These are phyloP conservation scores for Grallaria varia DNA, from an alignment of 2,113 vertebrate genomes.

Conservation along the genomic window DNA sequence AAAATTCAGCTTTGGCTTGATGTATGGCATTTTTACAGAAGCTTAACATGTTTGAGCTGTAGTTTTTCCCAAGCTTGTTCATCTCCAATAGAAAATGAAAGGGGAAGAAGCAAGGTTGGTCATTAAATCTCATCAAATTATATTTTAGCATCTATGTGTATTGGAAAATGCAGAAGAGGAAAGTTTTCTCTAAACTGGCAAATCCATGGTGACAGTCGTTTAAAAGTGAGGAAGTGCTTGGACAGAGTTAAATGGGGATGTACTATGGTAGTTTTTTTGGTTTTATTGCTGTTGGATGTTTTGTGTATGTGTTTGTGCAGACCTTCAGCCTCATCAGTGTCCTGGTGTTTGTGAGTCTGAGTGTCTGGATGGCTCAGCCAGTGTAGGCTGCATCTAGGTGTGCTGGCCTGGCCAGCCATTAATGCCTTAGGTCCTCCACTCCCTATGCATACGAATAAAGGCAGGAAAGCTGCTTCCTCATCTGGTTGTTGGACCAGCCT, in stretches of 20 bases:
- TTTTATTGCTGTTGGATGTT: not conserved
- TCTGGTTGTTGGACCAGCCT: not conserved
- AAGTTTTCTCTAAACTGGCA: not conserved
- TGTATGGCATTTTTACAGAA: not conserved
- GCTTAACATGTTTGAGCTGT: not conserved
- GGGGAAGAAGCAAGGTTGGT: not conserved
- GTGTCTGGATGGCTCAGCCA: rapidly evolving
- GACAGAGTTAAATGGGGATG: not conserved
- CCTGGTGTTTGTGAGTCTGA: not conserved
- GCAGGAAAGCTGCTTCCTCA: not conserved
- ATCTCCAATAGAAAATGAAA: not conserved
- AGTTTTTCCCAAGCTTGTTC: not conserved
- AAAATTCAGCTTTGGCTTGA: not conserved
- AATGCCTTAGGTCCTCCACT: not conserved
- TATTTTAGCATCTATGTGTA: not conserved
- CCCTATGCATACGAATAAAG: not conserved
- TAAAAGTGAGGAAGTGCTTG: not conserved
- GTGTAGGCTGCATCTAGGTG: rapidly evolving
- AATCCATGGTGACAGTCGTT: not conserved
- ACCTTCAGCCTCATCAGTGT: not conserved
- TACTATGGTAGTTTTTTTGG: not conserved
- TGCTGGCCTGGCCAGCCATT: not conserved
- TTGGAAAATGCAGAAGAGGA: not conserved
- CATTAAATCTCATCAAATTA: not conserved
- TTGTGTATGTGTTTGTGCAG: not conserved